Base-by-base conservation (phyloP, 2,888 invertebrate species). In the Glyphotaelius pellucidus region DNA sequence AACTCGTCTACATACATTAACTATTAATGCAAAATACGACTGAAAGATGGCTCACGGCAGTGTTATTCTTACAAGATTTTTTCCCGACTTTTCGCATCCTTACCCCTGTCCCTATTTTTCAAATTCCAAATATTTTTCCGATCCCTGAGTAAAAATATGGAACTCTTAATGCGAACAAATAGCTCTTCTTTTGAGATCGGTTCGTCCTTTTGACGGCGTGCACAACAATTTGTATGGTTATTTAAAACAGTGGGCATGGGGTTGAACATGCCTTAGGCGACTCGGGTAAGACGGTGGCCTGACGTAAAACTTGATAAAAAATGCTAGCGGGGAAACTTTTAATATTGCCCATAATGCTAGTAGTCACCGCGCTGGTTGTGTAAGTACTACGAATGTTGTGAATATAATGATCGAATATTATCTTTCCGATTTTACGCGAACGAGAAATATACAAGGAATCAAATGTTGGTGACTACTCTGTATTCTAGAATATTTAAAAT, bases 1-100 rank as follows among this genome's bases (percentile, higher is more conserved):
- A 90, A 90, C 90, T 90, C 90, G 90, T 85, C 86, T 90, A 85
- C 85, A 90, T 90, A 86, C 35, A 89, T 89, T 89, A 89, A 89
- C 89, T 84, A 89, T 89, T 89, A 84, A 91, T 52, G 89, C 30
- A 88, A 80, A 87, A 88, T 86, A 87, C 87, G 88, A 91, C 52
- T 88, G 80, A 35, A 89, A 35, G 91, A 80, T 91, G 38, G 91
- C 90, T 90, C 42, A 84, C 30, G 86, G 91, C 90, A 90, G 89
- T 89, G 89, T 89, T 80, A 89, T 89, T 90, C 90, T 90, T 89
- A 14, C 38, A 90, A 80, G 90, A 90, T 90, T 90, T 90, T 81
- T 85, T 85, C 25, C 42, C 84, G 91, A 91, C 85, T 90, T 85
- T 88, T 32, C 52, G 85, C 84, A 79, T 90, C 89, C 79, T 79